Conservation (phyloP, 2,113 vertebrate species). For the Poeciliopsis turrubarensis region DNA sequence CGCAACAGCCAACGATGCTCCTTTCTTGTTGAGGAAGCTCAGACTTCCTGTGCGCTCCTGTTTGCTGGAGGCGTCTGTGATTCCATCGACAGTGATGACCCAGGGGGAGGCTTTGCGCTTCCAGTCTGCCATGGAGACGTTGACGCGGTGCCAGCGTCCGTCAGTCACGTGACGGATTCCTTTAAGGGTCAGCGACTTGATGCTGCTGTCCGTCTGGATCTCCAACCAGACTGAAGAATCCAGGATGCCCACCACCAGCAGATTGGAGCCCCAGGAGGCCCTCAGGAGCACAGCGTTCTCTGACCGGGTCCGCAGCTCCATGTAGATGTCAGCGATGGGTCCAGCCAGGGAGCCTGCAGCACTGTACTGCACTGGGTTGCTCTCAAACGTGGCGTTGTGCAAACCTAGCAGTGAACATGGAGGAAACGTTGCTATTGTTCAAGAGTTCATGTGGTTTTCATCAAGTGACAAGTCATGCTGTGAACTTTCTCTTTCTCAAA, state of each 20-base stretch:
- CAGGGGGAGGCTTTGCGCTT: slow-evolving; percentile 72
- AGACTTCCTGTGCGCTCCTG: slow-evolving; percentile 74
- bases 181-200: slow-evolving; percentile 74
- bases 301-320: slow-evolving; percentile 89
- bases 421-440: neutral
- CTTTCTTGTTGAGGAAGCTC: slow-evolving; percentile 80
- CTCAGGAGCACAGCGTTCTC: slow-evolving; percentile 83
- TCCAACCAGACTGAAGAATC: slow-evolving; percentile 81
- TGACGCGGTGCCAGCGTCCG: slow-evolving; percentile 87
- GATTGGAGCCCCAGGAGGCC: slow-evolving; percentile 75
- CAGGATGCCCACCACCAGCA: slow-evolving; percentile 82
- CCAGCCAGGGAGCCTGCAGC: slow-evolving; percentile 71
- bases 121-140: slow-evolving; percentile 79
- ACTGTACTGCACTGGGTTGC: slow-evolving; percentile 78
- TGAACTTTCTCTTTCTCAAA: neutral
- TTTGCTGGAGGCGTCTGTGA: slow-evolving; percentile 72
- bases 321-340: slow-evolving; percentile 77
- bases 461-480: neutral
- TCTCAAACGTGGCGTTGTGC: slow-evolving; percentile 86
- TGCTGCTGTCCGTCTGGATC: slow-evolving; percentile 79
- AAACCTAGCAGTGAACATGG: slow-evolving; percentile 78
- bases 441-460: neutral
- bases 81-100: slow-evolving; percentile 82
- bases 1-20: slow-evolving; percentile 69
- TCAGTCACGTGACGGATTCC: slow-evolving; percentile 77